These are phyloP conservation scores for Apeira syringaria DNA, from an alignment of 2,888 invertebrate species.

Conservation along the genomic window DNA sequence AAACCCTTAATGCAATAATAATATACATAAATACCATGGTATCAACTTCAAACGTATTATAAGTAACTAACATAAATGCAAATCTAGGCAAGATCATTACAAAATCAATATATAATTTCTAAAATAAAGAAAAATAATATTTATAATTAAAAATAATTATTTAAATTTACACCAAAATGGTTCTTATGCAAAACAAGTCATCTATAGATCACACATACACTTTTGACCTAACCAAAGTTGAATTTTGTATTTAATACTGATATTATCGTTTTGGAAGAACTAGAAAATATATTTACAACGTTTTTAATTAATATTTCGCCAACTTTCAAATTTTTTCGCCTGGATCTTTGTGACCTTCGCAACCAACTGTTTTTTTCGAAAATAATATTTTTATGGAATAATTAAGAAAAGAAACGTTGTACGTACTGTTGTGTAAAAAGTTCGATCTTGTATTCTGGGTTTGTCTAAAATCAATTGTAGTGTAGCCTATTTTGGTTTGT, in stretches of 20 bases:
- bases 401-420: conserved; percentile 24
- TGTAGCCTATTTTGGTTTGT: conserved; percentile 73
- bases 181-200: conserved; percentile 69
- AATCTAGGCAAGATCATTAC: conserved; percentile 80
- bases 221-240: conserved; percentile 82
- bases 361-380: conserved; percentile 47
- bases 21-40: conserved; percentile 83
- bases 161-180: conserved; percentile 70
- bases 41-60: conserved; percentile 78
- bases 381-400: conserved; percentile 4
- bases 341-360: conserved; percentile 77
- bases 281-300: conserved; percentile 81
- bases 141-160: conserved; percentile 57
- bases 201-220: conserved; percentile 81
- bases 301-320: conserved; percentile 62
- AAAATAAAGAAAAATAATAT: conserved; percentile 53
- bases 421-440: conserved; percentile 74
- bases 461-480: conserved; percentile 78
- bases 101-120: conserved; percentile 66
- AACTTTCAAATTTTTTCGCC: conserved; percentile 74
- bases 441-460: conserved; percentile 83
- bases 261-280: conserved; percentile 78
- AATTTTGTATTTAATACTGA: conserved; percentile 84
- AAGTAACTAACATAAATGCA: conserved; percentile 81
- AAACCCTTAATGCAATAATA: conserved; percentile 81